Conservation (phyloP, 2,797 vertebrate genomes). For the Melanotaenia boesemani region DNA sequence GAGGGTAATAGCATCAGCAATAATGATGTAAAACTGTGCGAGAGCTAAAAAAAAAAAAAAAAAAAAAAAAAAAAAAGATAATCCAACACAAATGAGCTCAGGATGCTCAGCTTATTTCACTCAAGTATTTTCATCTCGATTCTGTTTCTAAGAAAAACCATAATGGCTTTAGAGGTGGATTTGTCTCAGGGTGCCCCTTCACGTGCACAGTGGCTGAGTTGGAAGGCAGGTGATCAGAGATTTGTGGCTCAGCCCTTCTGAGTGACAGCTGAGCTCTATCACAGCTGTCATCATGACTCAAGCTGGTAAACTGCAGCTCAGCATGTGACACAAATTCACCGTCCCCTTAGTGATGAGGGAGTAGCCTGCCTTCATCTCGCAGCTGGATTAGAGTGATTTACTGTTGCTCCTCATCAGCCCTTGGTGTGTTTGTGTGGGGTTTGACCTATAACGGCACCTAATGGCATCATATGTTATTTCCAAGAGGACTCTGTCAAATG, state of each 20-base stretch:
- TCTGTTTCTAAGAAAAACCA: neutral
- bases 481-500: slow-evolving; percentile 59
- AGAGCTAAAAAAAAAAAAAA: slow-evolving; percentile 18
- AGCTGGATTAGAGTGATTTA: slow-evolving; percentile 63
- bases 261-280: slow-evolving; percentile 67
- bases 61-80: slow-evolving; percentile 22
- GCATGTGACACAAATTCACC: slow-evolving; percentile 57
- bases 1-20: slow-evolving; percentile 41
- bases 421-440: slow-evolving; percentile 53
- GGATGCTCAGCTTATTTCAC: slow-evolving; percentile 36
- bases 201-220: slow-evolving; percentile 7
- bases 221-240: slow-evolving; percentile 42
- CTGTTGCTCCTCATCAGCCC: slow-evolving; percentile 26
- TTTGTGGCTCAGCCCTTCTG: slow-evolving; percentile 40
- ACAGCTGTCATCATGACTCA: slow-evolving; percentile 61
- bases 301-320: slow-evolving; percentile 59
- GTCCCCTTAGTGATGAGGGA: slow-evolving; percentile 34
- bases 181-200: neutral
- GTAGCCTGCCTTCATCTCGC: slow-evolving; percentile 58
- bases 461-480: slow-evolving; percentile 64
- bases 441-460: slow-evolving; percentile 66
- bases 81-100: slow-evolving; percentile 42
- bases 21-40: slow-evolving; percentile 46
- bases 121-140: neutral
- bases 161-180: slow-evolving; percentile 8